Evolutionary conservation across 2,888 invertebrate genomes (phyloP), one percentile per base, ranked within the genome.

Genomic region (Scaptomyza reducta): DNA sequence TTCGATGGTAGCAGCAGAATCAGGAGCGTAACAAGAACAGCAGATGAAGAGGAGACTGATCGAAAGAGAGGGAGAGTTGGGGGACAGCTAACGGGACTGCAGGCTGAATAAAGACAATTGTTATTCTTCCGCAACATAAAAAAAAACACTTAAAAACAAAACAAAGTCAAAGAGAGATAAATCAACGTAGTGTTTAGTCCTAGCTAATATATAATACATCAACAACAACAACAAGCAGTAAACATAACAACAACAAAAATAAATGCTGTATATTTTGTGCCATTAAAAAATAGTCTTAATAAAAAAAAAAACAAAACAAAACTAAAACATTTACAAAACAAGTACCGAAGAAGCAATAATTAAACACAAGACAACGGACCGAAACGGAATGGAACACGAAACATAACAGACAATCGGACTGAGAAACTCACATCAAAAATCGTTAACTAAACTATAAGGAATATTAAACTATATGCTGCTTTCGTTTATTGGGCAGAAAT

Each of bases 231-330:
- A 38, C 47, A 63, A 66, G 2, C 61, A 78, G 58, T 64, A 59
- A 61, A 67, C 41, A 57, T 47, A 53, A 74, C 59, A 66, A 54
- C 59, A 71, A 77, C 27, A 44, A 18, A 31, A 53, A 38, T 35
- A 57, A 59, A 42, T 70, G 84, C 84, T 84, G 84, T 84, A 84
- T 81, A 86, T 84, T 84, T 84, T 86, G 84, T 84, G 84, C 84
- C 87, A 84, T 84, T 84, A 84, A 47, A 55, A 74, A 79, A 75
- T 83, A 85, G 83, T 82, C 67, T 74, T 60, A 55, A 49, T 33
- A 51, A 57, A 55, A 38, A 44, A 13, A 53, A 29, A 47, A 18
- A 29, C 2, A 51, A 64, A 38, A 60, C 63, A 51, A 77, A 49
- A 47, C 18, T 63, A 51, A 77, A 44, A 42, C 18, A 53, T 35